phyloP scores from a whole-genome alignment of 2,888 invertebrate species.

The Diarsia brunnea region DNA sequence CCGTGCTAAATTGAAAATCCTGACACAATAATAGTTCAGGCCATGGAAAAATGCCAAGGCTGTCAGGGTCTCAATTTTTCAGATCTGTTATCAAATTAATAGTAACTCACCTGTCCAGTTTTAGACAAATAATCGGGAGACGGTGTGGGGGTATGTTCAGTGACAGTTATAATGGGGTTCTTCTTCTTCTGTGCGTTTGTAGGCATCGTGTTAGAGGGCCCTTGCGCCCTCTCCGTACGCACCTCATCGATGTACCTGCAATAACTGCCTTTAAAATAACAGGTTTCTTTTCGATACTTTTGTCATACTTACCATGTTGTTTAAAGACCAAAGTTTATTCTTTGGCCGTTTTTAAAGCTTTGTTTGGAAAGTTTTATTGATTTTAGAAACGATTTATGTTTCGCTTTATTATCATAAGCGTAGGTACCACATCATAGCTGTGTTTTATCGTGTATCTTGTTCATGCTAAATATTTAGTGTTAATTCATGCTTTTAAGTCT shows the following conservation, averaged over 20 bases:
- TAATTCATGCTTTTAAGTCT: conserved; percentile 60
- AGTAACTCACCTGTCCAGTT: conserved; percentile 90
- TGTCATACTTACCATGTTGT: conserved; percentile 52
- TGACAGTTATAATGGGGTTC: conserved; percentile 99
- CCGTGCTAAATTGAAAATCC: neutral
- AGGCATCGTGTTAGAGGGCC: conserved; percentile 88
- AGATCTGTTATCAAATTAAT: neutral
- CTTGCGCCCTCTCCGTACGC: conserved; percentile 91
- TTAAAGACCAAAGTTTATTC: neutral
- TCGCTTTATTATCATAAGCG: conserved; percentile 3
- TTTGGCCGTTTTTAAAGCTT: neutral
- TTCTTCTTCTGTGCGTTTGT: conserved; percentile 92
- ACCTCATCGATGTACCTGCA: conserved; percentile 94
- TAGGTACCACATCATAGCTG: conserved; percentile 59
- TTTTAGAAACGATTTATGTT: conserved; percentile 16
- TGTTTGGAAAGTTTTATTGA: neutral
- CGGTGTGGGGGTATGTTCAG: conserved; percentile 98
- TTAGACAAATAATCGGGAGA: conserved; percentile 96
- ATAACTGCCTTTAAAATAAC: conserved; percentile 54
- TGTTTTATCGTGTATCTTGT: conserved; percentile 55
- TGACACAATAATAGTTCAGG: neutral
- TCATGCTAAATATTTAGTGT: conserved; percentile 62
- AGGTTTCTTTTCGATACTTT: neutral
- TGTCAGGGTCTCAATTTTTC: too few species aligned
- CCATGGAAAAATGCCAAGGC: neutral